phyloP scores from a whole-genome alignment of 2,888 invertebrate species.

The Drosophila neonasuta region DNA sequence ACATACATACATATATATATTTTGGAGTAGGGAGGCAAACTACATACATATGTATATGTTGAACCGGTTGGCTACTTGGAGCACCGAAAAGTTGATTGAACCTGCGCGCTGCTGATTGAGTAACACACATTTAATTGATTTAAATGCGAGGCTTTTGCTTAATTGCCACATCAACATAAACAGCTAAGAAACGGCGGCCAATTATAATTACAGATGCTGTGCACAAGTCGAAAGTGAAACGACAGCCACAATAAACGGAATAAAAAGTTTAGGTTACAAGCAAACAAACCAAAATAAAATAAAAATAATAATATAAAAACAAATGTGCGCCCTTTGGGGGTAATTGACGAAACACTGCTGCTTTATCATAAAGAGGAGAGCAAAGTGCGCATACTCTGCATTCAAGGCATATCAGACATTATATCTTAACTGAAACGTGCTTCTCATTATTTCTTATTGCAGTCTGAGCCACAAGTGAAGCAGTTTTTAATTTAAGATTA shows the following conservation, averaged over 20 bases:
- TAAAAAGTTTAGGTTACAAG: background rate
- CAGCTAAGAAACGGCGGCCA: conserved; percentile 42
- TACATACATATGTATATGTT: background rate
- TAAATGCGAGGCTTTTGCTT: conserved; percentile 61
- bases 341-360: conserved; percentile 9
- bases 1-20: background rate
- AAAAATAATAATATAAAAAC: conserved; percentile 10
- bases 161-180: conserved; percentile 63
- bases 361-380: conserved; percentile 5
- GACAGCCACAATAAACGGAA: conserved; percentile 14
- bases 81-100: conserved; percentile 66
- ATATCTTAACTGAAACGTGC: no score
- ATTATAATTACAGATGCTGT: conserved; percentile 52
- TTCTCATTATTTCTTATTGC: no score
- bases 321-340: conserved; percentile 39
- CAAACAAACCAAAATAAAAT: background rate
- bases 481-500: no score
- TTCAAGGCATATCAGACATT: background rate
- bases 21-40: conserved; percentile 3
- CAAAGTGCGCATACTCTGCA: conserved; percentile 12
- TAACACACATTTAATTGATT: conserved; percentile 75
- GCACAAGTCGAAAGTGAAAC: conserved; percentile 51
- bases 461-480: no score
- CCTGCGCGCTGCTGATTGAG: conserved; percentile 61
- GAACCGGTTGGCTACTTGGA: conserved; percentile 59